Evolutionary conservation across 2,888 invertebrate species (phyloP).

Genomic region (Cetonia aurata): DNA sequence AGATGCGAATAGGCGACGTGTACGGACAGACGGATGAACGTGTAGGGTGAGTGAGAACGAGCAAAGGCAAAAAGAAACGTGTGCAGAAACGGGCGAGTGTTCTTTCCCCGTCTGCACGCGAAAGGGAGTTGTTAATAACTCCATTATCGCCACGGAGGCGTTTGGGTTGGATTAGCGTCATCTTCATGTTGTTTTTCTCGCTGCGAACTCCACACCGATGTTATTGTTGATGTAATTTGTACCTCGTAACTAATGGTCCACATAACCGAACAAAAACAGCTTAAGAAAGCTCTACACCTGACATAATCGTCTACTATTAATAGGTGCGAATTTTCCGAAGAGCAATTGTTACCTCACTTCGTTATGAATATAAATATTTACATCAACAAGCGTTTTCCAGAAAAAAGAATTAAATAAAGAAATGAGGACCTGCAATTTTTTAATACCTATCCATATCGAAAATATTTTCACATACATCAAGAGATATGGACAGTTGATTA

Average conservation of each 20-base stretch:
- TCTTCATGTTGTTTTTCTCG: constrained; percentile 33
- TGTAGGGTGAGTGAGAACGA: constrained; percentile 34
- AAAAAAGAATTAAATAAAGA: too few relatives aligned
- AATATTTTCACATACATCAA: too few relatives aligned
- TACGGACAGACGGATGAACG: constrained; percentile 4
- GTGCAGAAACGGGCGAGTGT: constrained; percentile 30
- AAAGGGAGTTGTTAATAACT: constrained; percentile 40
- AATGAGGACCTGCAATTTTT: too few relatives aligned
- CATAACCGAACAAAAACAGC: neutral
- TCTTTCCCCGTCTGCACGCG: constrained; percentile 34
- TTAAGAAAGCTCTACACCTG: neutral
- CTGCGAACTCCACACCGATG: neutral
- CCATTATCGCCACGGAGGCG: constrained; percentile 32
- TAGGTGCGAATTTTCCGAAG: too few relatives aligned
- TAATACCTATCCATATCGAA: too few relatives aligned
- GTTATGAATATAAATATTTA: too few relatives aligned
- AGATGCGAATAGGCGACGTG: constrained; percentile 32
- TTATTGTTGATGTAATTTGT: constrained; percentile 28
- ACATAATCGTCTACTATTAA: neutral
- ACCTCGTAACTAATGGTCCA: constrained; percentile 4
- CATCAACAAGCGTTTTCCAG: too few relatives aligned
- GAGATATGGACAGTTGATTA: too few relatives aligned
- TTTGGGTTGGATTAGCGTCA: constrained; percentile 37
- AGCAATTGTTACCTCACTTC: too few relatives aligned
- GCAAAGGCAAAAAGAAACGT: constrained; percentile 19